Conservation (phyloP, 92 coral and sea anemone genomes). For the Epizoanthus stellaris region DNA sequence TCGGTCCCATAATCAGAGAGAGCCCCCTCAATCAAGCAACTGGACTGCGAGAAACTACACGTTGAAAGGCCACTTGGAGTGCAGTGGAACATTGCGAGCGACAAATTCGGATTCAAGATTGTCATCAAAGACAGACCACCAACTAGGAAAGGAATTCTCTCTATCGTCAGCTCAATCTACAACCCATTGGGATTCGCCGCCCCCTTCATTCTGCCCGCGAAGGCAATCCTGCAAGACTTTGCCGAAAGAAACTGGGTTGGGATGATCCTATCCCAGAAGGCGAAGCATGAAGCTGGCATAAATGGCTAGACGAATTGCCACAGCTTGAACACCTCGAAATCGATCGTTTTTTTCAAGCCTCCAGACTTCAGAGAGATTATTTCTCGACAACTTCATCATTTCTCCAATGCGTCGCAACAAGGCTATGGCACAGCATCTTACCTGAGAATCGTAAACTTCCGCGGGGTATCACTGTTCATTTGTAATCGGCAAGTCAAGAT, state of each 20-base stretch:
- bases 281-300: neutral
- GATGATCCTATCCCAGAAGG: constrained; percentile 38
- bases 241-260: constrained; percentile 29
- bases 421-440: constrained; percentile 21
- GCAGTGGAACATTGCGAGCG: constrained; percentile 33
- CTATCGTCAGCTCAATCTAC: constrained; percentile 44
- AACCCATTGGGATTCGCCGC: constrained; percentile 52
- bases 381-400: constrained; percentile 20
- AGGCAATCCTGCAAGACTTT: constrained; percentile 27
- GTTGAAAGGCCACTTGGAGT: constrained; percentile 44
- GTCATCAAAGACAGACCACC: constrained; percentile 16
- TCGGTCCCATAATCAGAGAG: constrained; percentile 48
- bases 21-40: constrained; percentile 10
- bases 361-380: constrained; percentile 7
- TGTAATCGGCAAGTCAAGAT: no score
- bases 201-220: constrained; percentile 39
- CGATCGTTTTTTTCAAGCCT: constrained; percentile 35
- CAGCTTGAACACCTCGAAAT: constrained; percentile 10
- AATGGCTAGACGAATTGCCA: constrained; percentile 9
- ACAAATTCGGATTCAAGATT: constrained; percentile 37
- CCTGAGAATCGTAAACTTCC: neutral
- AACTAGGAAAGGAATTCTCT: constrained; percentile 41
- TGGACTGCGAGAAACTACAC: constrained; percentile 17
- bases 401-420: constrained; percentile 19
- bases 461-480: no score